Evolutionary conservation across 2,888 invertebrate species (phyloP).

Genomic region (Griposia aprilina): DNA sequence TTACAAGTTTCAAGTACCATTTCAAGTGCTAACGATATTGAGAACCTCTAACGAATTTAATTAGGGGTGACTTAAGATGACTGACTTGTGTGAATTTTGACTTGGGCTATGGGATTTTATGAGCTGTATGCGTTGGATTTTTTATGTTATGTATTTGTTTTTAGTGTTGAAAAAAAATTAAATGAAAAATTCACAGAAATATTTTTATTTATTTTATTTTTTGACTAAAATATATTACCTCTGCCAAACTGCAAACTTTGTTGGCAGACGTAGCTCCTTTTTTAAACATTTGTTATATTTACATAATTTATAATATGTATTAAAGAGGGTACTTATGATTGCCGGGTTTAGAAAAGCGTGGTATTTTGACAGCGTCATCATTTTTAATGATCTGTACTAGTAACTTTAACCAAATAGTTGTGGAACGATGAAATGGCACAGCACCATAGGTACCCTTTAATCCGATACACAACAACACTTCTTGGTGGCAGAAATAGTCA

Average conservation of each 20-base stretch:
- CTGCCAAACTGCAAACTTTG: too few relatives aligned
- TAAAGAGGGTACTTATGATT: background rate
- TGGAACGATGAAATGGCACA: background rate
- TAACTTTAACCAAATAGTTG: background rate
- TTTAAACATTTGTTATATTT: too few relatives aligned
- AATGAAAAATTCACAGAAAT: too few relatives aligned
- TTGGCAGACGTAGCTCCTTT: too few relatives aligned
- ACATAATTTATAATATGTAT: too few relatives aligned
- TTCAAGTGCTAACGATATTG: constrained; percentile 85
- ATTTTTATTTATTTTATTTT: too few relatives aligned
- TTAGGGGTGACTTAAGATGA: constrained; percentile 76
- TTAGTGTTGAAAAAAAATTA: too few relatives aligned
- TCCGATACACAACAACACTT: background rate
- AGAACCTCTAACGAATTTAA: constrained; percentile 81
- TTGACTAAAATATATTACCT: too few relatives aligned
- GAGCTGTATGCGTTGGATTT: background rate
- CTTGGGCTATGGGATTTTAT: constrained; percentile 53
- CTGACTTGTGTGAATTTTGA: constrained; percentile 73
- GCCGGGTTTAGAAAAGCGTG: too few relatives aligned
- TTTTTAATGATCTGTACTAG: too few relatives aligned
- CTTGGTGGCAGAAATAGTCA: background rate
- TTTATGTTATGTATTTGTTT: background rate
- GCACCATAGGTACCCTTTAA: background rate
- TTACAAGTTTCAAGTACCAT: constrained; percentile 82
- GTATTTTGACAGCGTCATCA: background rate